phyloP scores from a whole-genome alignment of 2,888 invertebrate genomes.

The Scotopteryx bipunctaria region DNA sequence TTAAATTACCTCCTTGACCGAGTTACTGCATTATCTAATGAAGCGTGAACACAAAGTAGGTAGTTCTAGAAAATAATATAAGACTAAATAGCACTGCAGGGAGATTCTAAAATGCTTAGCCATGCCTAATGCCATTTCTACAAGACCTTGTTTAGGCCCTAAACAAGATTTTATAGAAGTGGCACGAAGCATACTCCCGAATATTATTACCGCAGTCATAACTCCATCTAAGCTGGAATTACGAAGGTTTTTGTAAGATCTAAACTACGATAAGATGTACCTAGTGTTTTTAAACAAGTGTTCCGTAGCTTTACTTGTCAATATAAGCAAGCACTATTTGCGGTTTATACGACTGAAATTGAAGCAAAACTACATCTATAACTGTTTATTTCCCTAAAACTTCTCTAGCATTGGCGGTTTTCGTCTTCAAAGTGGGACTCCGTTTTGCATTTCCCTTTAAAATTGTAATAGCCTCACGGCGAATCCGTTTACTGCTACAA shows the following conservation, averaged over 20 bases:
- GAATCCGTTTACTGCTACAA: conserved; percentile 41
- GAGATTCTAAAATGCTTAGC: no score
- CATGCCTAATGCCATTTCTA: not conserved
- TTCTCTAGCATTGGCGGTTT: conserved; percentile 4
- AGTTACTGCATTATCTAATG: no score
- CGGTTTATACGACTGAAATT: not conserved
- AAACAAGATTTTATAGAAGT: not conserved
- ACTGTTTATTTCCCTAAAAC: conserved; percentile 4
- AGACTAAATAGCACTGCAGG: no score
- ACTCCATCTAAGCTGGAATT: not conserved
- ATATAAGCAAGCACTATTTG: no score
- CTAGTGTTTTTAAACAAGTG: no score
- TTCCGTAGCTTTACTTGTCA: no score
- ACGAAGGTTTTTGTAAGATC: not conserved
- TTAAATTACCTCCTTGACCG: no score
- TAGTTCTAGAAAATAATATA: no score
- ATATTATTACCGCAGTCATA: not conserved
- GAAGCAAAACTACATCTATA: not conserved
- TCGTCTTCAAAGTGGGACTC: conserved; percentile 21
- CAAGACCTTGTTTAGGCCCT: no score
- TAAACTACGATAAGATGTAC: not conserved
- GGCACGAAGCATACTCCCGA: not conserved
- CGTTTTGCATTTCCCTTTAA: conserved; percentile 50
- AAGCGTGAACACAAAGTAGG: no score
- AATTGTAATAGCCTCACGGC: conserved; percentile 50